Evolutionary conservation across 2,113 vertebrate species (phyloP), one percentile per base, ranked within the genome.

Genomic region (Sylvicapra grimmia): DNA sequence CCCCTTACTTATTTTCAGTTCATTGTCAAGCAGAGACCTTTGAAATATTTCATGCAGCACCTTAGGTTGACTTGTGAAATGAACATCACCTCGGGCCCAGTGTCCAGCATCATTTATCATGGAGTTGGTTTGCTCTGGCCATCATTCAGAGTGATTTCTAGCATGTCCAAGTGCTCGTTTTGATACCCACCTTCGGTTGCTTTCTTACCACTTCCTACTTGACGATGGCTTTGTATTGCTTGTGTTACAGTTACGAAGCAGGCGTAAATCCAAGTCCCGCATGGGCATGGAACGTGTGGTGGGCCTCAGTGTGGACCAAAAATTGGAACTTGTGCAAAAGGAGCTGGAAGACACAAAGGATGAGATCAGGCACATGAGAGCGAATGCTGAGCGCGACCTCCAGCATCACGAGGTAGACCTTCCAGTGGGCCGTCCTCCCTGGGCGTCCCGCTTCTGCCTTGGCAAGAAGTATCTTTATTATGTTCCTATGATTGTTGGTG

Each of bases 251-350:
- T n/a, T 96, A 4, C 97, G 90, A 16, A 2, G 65, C 63, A 98
- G 97, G 56, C 98, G 80, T 75, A 98, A 77, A 90, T 98, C 98
- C 53, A 99, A 95, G 89, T 19, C 85, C 33, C 97, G 96, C 0
- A 0, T 27, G 6, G n/a, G 75, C 3, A 4, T 29, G 1, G 99
- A 98, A 11, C 98, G 14, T 27, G 15, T 89, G 23, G 1, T 89
- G 23, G 89, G 77, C 11, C 98, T 99, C 93, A 98, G 96, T 0
- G 80, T 97, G 4, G 98, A 99, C 44, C 99, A 99, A 56, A 99
- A 99, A 91, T 98, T 97, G 4, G 98, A 99, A 8, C 94, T 99
- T 16, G 98, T 98, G 3, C 97, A 98, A 65, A 95, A 95, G 82
- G 99, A 99, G 95, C 92, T 99, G 91, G 97, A 98, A 44, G 98